These are phyloP conservation scores for human (Homo sapiens) DNA, from an alignment of 2,113 vertebrate species.

Conservation along the genomic window GRCh38 chr3:49268501-49269000, in stretches of 20 bases:
- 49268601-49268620: neutral
- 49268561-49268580: neutral
- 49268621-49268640: neutral
- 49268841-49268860: too few species aligned
- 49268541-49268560: neutral
- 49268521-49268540: neutral
- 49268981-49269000: too few species aligned
- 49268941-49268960: too few species aligned
- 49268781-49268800: too few species aligned
- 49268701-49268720: neutral
- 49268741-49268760: neutral
- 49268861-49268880: too few species aligned
- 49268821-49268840: too few species aligned
- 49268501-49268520: neutral
- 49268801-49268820: too few species aligned
- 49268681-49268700: neutral
- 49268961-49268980: too few species aligned
- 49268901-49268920: too few species aligned
- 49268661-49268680: neutral
- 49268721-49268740: neutral
- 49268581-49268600: neutral
- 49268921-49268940: too few species aligned
- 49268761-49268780: too few species aligned
- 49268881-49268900: too few species aligned
- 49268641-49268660: neutral